Base-by-base conservation (phyloP, 2,797 vertebrate species). In the Natrix natrix region DNA sequence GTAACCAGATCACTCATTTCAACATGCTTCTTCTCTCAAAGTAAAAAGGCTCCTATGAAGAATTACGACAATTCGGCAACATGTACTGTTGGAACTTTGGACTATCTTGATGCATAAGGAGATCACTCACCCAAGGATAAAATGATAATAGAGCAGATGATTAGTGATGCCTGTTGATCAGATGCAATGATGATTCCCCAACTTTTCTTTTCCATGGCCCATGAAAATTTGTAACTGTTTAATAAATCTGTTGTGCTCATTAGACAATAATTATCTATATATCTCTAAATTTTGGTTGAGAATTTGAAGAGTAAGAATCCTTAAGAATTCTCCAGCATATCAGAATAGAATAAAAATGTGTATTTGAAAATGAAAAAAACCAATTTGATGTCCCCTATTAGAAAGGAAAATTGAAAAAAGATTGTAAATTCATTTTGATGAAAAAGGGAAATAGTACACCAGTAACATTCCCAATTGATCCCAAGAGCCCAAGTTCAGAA, bases 1-100 rank as follows among this genome's bases (percentile, higher is more conserved):
- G 61, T n/a, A 92, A 37, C 92, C 78, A 20, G 66, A 59, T 92
- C 54, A 60, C 2, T 2, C 83, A 93, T 95, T 95, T 88, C 91
- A 94, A 61, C 8, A 93, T 12, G 66, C 37, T 86, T 90, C 28
- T 48, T 87, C 92, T 94, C 32, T 91, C 3, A 87, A 95, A 89
- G 43, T 63, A 93, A 92, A 93, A 66, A 16, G 1, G 0, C 61
- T 91, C 24, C 37, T 56, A 43, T 91, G 87, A 61, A 91, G n/a
- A 83, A 93, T 95, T 94, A 69, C 43, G 61, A 92, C n/a, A n/a
- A 20, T 92, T 2, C 2, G 94, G n/a, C 24, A 0, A 26, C 22
- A 0, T 48, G 52, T 0, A 88, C 24, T 94, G 32, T 90, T 87
- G 14, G 24, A 91, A 60, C 60, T 94, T 56, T 32, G 0, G 0